Percentiles rank a stretch among this genome's conserved stretches.
Evolutionary conservation across 2,113 vertebrate genomes (phyloP).

Genomic region (Corvus cornix): DNA sequence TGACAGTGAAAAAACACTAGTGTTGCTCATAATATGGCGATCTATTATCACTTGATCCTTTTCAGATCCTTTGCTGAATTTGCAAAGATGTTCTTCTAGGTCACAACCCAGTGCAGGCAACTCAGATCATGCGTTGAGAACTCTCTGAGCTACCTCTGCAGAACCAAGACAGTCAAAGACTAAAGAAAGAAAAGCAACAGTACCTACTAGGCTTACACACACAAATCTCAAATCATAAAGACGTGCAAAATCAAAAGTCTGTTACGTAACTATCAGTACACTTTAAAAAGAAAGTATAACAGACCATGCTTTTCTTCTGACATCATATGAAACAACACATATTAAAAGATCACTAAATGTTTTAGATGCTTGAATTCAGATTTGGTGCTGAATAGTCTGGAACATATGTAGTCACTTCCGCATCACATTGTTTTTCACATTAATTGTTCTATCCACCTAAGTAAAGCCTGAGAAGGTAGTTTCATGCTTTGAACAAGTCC

Average conservation of each 20-base stretch:
- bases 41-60: not conserved
- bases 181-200: not conserved
- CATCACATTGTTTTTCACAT: not conserved
- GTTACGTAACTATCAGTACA: not conserved
- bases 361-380: not conserved
- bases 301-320: not conserved
- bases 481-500: not conserved
- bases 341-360: not conserved
- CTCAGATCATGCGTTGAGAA: not conserved
- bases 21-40: not conserved
- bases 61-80: not conserved
- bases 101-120: not conserved
- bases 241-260: not conserved
- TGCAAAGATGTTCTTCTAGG: not conserved
- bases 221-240: not conserved
- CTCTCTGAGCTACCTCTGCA: not conserved
- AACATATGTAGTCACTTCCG: not conserved
- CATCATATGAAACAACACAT: not conserved
- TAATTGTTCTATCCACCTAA: not conserved
- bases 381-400: not conserved
- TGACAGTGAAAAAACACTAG: not conserved
- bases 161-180: not conserved
- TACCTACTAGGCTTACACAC: not conserved
- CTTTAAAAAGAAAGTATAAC: not conserved
- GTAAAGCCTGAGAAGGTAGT: not conserved